Evolutionary conservation across 2,113 vertebrate species (phyloP).

Genomic region (Ia io): DNA sequence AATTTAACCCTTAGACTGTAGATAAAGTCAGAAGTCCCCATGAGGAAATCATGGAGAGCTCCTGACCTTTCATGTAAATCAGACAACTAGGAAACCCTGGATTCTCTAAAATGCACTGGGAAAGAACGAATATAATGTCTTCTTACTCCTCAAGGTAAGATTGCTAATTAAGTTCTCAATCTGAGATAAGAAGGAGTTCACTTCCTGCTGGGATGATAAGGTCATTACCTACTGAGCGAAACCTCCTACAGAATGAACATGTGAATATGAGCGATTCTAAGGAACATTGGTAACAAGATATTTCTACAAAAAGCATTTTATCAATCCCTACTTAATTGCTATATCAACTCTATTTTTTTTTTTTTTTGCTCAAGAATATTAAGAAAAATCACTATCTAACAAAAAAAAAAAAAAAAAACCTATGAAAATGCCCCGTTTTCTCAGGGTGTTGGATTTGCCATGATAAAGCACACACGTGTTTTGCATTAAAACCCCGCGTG

Average conservation of each 20-base stretch:
- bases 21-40: not conserved
- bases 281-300: not conserved
- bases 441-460: constrained; percentile 7
- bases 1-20: not conserved
- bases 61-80: constrained; percentile 55
- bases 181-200: constrained; percentile 7
- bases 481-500: constrained; percentile 67
- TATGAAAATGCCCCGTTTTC: constrained; percentile 1
- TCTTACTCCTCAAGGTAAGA: not conserved
- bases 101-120: constrained; percentile 48
- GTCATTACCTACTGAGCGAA: constrained; percentile 49
- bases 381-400: not conserved
- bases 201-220: constrained; percentile 28
- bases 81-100: not conserved
- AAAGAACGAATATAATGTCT: not conserved
- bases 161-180: constrained; percentile 63
- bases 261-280: constrained; percentile 8
- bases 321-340: constrained; percentile 29
- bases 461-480: constrained; percentile 8
- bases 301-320: not conserved
- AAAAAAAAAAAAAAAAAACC: not conserved
- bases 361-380: constrained; percentile 17
- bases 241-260: constrained; percentile 30
- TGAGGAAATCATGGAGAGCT: constrained; percentile 40
- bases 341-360: constrained; percentile 19